A percentile compares a stretch with the other conserved stretches of the same genome.
Evolutionary conservation across 2,888 invertebrate species (phyloP).

Genomic region (Eupithecia vulgata): DNA sequence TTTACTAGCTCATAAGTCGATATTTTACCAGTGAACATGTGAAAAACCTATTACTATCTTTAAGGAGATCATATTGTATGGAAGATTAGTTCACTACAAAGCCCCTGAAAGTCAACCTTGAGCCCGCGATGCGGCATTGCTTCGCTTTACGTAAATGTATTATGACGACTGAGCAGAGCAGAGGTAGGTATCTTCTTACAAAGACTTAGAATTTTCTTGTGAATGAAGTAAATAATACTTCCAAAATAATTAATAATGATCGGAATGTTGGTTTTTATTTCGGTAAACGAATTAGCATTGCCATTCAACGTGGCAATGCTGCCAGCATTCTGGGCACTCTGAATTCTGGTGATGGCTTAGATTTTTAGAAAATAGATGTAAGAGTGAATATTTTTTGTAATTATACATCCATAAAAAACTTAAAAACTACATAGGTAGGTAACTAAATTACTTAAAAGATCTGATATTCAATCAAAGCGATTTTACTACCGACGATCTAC

Average conservation of each 20-base stretch:
- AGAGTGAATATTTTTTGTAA: too few relatives aligned
- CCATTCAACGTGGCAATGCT: too few relatives aligned
- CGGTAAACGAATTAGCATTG: too few relatives aligned
- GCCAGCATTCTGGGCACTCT: too few relatives aligned
- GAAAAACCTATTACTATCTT: background rate
- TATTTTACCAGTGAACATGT: background rate
- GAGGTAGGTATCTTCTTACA: background rate
- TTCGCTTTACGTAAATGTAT: background rate
- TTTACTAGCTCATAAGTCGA: too few relatives aligned
- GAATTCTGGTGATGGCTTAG: too few relatives aligned
- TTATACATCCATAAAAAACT: too few relatives aligned
- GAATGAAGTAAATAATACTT: background rate
- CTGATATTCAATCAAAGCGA: background rate
- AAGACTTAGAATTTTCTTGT: background rate
- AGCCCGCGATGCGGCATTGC: background rate
- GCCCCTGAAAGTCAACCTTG: slow-evolving; percentile 5
- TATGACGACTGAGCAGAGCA: background rate
- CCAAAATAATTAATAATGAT: too few relatives aligned
- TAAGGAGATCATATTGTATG: background rate
- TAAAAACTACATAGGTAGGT: too few relatives aligned
- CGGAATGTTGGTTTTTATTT: too few relatives aligned
- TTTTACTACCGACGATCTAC: background rate
- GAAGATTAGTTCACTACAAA: slow-evolving; percentile 1
- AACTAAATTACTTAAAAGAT: background rate
- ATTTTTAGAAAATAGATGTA: too few relatives aligned